Evolutionary conservation across 1,140 invertebrate genomes (phyloP).

Genomic region (Trissolcus basalis): DNA sequence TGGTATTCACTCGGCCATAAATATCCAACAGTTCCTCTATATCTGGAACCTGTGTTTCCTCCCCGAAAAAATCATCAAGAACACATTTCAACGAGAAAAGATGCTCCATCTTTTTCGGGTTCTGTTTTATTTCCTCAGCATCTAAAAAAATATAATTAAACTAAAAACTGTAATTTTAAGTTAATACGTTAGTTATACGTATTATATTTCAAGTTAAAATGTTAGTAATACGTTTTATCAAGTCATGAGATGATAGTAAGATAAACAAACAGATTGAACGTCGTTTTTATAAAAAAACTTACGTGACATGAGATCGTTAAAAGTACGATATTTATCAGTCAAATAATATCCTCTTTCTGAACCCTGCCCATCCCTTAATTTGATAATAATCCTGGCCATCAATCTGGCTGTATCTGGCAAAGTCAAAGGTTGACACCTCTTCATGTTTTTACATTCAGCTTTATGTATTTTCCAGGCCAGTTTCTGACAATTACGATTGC

Average conservation of each 20-base stretch:
- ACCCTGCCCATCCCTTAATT: constrained; percentile 81
- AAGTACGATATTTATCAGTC: constrained; percentile 82
- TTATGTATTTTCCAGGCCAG: constrained; percentile 86
- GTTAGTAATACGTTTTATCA: too few species aligned
- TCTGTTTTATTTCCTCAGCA: constrained; percentile 81
- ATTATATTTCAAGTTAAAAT: too few species aligned
- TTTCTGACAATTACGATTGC: constrained; percentile 84
- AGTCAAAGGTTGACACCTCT: constrained; percentile 79
- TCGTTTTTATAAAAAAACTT: constrained; percentile 40
- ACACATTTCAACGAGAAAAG: constrained; percentile 54
- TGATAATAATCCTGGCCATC: constrained; percentile 83
- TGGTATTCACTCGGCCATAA: constrained; percentile 80
- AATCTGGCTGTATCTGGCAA: constrained; percentile 85
- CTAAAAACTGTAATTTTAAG: too few species aligned
- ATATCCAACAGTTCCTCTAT: constrained; percentile 83
- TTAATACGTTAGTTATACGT: too few species aligned
- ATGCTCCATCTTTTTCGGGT: constrained; percentile 84
- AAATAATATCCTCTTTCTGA: constrained; percentile 81
- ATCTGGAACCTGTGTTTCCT: constrained; percentile 80
- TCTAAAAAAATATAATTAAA: constrained; percentile 83
- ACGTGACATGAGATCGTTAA: constrained; percentile 92
- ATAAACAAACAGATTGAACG: not conserved
- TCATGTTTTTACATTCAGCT: constrained; percentile 84
- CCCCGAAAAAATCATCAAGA: constrained; percentile 76
- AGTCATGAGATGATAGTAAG: not conserved